Evolutionary conservation across 2,888 invertebrate genomes (phyloP).

Genomic region (Adelphocoris suturalis): DNA sequence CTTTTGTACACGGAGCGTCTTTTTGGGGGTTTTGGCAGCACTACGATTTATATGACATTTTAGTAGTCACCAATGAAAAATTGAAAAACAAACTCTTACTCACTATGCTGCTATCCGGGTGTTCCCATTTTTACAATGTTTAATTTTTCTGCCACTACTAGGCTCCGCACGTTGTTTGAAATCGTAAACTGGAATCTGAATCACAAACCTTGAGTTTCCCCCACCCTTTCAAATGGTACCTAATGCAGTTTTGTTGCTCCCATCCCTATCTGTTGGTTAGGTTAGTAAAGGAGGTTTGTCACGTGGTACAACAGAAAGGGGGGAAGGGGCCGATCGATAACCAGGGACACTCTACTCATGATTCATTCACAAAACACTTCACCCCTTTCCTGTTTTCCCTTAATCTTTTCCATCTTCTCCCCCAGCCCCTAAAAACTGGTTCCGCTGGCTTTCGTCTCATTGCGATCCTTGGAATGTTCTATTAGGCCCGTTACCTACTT

Average conservation of each 20-base stretch:
- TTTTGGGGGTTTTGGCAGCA: too few species aligned
- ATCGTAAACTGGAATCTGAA: too few species aligned
- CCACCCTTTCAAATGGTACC: slow-evolving; percentile 1
- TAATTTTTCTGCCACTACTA: too few species aligned
- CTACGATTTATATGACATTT: too few species aligned
- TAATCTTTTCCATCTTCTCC: slow-evolving; percentile 19
- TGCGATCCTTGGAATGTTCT: not conserved
- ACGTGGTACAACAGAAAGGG: slow-evolving; percentile 3
- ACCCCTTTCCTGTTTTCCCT: slow-evolving; percentile 24
- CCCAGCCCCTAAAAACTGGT: not conserved
- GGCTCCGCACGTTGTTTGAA: too few species aligned
- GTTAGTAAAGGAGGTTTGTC: slow-evolving; percentile 48
- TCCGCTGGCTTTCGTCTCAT: not conserved
- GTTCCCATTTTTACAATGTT: too few species aligned
- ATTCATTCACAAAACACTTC: slow-evolving; percentile 66
- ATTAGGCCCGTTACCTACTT: not conserved
- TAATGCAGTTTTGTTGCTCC: slow-evolving; percentile 37
- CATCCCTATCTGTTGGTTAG: slow-evolving; percentile 52
- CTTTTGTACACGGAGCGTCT: too few species aligned
- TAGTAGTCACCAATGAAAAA: too few species aligned
- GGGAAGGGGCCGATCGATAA: slow-evolving; percentile 33
- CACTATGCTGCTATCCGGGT: too few species aligned
- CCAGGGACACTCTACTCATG: slow-evolving; percentile 53
- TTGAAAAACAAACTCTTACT: too few species aligned
- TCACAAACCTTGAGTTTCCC: too few species aligned